Evolutionary conservation across 1,140 invertebrate species (phyloP), one percentile per base, ranked within the genome.

Genomic region (Prorops nasuta): DNA sequence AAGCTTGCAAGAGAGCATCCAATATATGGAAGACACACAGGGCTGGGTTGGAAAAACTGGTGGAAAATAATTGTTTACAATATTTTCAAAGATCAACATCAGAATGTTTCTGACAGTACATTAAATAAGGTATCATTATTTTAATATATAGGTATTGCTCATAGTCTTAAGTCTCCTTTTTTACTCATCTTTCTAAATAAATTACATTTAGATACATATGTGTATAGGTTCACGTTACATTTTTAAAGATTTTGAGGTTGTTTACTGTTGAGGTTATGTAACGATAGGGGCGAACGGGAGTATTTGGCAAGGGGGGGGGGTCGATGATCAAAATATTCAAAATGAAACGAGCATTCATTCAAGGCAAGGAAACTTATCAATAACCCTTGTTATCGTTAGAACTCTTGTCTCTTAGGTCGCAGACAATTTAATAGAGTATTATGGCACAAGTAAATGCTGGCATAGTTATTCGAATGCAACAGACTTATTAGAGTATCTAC

Each of bases 41-140:
- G 83, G 1, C 76, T 93, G 22, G 82, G 82, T 8, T 91, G 90
- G 84, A 71, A 86, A 61, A 79, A 85, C 31, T 96, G 92, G 92
- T 96, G 93, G 93, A 79, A 72, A 37, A 67, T 72, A 49, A 68
- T 92, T 9, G 84, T 92, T 7, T 71, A 77, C 35, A 74, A 79
- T 35, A 84, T 87, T 19, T 89, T 92, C 59, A 72, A 72, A 43
- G 79, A 80, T 38, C 76, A 76, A 19, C 36, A 69, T 32, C 16
- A 15, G 2, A 43, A 54, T 7, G 56, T 71, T 16, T 22, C 50
- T 8, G 24, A 60, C 2, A 43, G 59, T 3, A 66, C 55, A 8
- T 48, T 76, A 1, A 55, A 74, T 17, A 67, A 74, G 64, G 71
- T 72, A 58, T n/a, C 49, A 18, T 18, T 24, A 17, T 37, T 44